Evolutionary conservation across 2,797 vertebrate species (phyloP), one percentile per base, ranked within the genome.

Genomic region (Tinamus major): DNA sequence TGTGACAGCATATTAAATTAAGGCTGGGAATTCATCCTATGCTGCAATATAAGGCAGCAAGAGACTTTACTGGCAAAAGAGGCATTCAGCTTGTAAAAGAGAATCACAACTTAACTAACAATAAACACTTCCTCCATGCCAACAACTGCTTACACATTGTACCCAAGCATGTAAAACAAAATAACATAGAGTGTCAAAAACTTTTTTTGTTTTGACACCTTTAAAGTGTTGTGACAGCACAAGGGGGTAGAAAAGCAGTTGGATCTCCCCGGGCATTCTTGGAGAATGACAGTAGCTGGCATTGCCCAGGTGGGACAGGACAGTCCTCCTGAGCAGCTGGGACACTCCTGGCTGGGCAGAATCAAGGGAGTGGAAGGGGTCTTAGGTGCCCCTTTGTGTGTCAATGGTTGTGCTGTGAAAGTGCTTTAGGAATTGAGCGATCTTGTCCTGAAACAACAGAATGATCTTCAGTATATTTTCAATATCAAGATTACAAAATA

Each of bases 11-110:
- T 42, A 76, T 89, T 91, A 91, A 96, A 93, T 92, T 65, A 86
- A 70, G 24, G 4, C 74, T 29, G 15, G 31, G 75, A 63, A 86
- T 84, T 90, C 74, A 79, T 88, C 41, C 81, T 49, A n/a, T 63
- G 51, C 89, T 93, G 94, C 91, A 93, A 75, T 90, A 95, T 91
- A 96, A 95, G 95, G 92, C 79, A 95, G 77, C 63, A 63, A 72
- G 1, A 0, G 39, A 48, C 77, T 87, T 37, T n/a, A 20, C 0
- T 93, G 93, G 89, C 81, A 89, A 64, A 59, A 49, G 55, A 65
- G 8, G 69, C 58, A 7, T 27, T 18, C 46, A 27, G 24, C 46
- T 35, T 9, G 35, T 23, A 44, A 77, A 76, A 71, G 69, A 94
- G 37, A 81, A 81, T 68, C 94, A 68, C 1, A 6, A 29, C 63